phyloP scores from a whole-genome alignment of 2,797 vertebrate genomes.

The Botia kubotai region DNA sequence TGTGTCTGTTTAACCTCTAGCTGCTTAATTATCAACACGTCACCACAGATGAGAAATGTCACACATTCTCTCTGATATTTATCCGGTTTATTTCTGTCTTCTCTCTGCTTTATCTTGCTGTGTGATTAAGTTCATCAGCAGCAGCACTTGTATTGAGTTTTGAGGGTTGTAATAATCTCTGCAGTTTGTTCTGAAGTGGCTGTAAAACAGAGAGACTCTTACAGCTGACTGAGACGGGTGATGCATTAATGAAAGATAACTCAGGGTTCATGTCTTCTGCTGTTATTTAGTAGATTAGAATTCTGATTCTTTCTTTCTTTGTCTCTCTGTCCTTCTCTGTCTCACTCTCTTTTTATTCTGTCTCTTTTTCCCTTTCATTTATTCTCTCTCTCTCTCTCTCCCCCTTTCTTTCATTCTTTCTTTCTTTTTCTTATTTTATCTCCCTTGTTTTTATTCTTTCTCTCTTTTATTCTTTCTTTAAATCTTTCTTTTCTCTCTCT shows the following conservation, averaged over 20 bases:
- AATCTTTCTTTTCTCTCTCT: not conserved
- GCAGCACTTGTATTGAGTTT: conserved; percentile 6
- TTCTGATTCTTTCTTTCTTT: not conserved
- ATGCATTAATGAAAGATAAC: conserved; percentile 5
- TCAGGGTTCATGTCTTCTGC: not conserved
- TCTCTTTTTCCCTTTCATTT: not conserved
- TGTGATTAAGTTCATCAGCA: conserved; percentile 33
- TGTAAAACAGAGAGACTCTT: not conserved
- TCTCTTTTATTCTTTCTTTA: not conserved
- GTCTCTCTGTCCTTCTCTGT: too few relatives aligned
- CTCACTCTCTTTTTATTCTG: not conserved
- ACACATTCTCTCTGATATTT: not conserved
- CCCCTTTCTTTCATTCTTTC: too few relatives aligned
- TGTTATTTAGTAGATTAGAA: conserved; percentile 7
- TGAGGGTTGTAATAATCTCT: conserved; percentile 23
- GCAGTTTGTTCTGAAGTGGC: conserved; percentile 29
- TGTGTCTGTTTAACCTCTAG: conserved; percentile 16
- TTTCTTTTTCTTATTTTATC: too few relatives aligned
- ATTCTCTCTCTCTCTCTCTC: too few relatives aligned
- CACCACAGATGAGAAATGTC: conserved; percentile 27
- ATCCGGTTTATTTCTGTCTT: conserved; percentile 4
- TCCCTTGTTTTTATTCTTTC: too few relatives aligned
- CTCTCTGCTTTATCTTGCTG: conserved; percentile 21
- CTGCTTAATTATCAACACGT: not conserved
- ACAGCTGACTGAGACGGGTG: not conserved